Evolutionary conservation across 2,888 invertebrate species (phyloP).

Genomic region (Trachelus tabidus): DNA sequence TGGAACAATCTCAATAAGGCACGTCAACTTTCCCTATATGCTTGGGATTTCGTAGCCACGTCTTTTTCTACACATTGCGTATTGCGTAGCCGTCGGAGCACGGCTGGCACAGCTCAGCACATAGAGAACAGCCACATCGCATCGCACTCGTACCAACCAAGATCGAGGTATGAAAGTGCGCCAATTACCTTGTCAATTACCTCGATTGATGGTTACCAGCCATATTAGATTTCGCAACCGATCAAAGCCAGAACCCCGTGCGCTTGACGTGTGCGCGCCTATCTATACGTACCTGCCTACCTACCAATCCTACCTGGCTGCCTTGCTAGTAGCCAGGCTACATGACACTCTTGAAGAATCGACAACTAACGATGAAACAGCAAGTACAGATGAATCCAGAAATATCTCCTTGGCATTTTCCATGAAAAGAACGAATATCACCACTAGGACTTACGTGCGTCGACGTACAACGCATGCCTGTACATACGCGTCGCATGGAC

Average conservation of each 20-base stretch:
- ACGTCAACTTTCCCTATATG: slow-evolving; percentile 50
- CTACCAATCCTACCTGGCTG: no score
- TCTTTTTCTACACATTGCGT: slow-evolving; percentile 32
- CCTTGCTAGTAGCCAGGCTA: no score
- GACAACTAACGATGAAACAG: no score
- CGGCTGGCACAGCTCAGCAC: slow-evolving; percentile 23
- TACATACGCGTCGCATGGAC: no score
- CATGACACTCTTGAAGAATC: no score
- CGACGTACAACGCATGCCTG: no score
- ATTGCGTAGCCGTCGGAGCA: slow-evolving; percentile 18
- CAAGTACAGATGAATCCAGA: no score
- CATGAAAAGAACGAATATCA: no score
- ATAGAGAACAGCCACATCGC: not conserved
- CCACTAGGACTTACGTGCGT: no score
- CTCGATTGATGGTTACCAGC: slow-evolving; percentile 52
- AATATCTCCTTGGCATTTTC: no score
- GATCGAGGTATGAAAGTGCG: slow-evolving; percentile 43
- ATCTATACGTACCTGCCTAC: no score
- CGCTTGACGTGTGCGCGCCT: not conserved
- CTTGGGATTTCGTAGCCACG: slow-evolving; percentile 39
- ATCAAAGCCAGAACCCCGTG: slow-evolving; percentile 25
- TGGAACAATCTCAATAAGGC: slow-evolving; percentile 10
- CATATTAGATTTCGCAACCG: slow-evolving; percentile 52
- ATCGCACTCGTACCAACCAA: no score
- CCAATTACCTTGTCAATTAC: slow-evolving; percentile 58